phyloP scores from a whole-genome alignment of 2,113 vertebrate species.

The Leptodactylus fuscus region DNA sequence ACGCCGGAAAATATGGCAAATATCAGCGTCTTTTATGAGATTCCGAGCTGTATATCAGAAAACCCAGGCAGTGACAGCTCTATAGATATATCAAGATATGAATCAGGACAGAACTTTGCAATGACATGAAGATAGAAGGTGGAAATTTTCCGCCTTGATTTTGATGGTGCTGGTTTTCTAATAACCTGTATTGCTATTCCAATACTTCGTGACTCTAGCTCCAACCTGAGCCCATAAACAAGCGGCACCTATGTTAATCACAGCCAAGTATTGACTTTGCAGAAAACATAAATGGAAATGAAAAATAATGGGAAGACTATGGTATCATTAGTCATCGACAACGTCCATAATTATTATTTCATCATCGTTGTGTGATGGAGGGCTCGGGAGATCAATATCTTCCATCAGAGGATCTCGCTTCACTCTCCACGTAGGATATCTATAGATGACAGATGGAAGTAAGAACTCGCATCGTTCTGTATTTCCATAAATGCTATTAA shows the following conservation, averaged over 20 bases:
- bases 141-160: neutral
- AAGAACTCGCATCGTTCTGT: neutral
- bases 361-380: slow-evolving; percentile 22
- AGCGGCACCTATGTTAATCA: slow-evolving; percentile 5
- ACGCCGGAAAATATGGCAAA: too few relatives aligned
- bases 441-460: neutral
- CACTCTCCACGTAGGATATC: neutral
- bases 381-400: slow-evolving; percentile 10
- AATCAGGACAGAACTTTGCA: too few relatives aligned
- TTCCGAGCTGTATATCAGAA: too few relatives aligned
- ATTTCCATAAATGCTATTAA: neutral
- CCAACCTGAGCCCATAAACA: neutral
- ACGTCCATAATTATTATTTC: slow-evolving; percentile 29
- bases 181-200: neutral
- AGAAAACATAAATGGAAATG: slow-evolving; percentile 6
- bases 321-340: slow-evolving; percentile 8
- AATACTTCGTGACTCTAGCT: neutral
- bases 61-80: too few relatives aligned
- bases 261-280: slow-evolving; percentile 14
- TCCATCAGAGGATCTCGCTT: slow-evolving; percentile 3
- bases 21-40: too few relatives aligned
- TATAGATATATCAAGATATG: too few relatives aligned
- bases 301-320: slow-evolving; percentile 16
- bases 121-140: too few relatives aligned
- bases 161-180: neutral